Percentiles rank a stretch among this genome's conserved stretches.
Evolutionary conservation across 2,113 vertebrate genomes (phyloP).

Genomic region (Monopterus albus): DNA sequence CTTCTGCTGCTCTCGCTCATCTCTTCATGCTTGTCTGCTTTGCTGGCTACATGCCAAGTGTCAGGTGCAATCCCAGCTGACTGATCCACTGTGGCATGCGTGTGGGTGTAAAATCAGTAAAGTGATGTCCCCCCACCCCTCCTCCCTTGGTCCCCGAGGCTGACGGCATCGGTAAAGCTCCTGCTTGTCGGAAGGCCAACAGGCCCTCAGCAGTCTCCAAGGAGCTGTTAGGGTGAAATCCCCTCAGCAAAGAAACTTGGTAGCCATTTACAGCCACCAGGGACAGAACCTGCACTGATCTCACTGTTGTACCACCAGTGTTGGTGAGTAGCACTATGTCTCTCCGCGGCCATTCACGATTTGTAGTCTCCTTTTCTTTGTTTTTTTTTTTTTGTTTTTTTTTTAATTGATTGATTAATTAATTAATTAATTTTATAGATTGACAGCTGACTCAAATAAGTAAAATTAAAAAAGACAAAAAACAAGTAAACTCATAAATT

Average conservation of each 20-base stretch:
- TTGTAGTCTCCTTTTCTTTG: slow-evolving; percentile 1
- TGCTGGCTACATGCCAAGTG: slow-evolving; percentile 72
- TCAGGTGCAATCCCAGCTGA: slow-evolving; percentile 72
- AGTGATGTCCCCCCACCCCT: slow-evolving; percentile 57
- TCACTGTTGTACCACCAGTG: slow-evolving; percentile 26
- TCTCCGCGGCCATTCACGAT: slow-evolving; percentile 5
- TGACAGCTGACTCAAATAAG: no score
- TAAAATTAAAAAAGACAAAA: no score
- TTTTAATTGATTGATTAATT: no score
- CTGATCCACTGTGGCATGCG: slow-evolving; percentile 70
- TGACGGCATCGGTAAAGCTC: slow-evolving; percentile 58
- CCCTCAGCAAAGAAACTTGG: slow-evolving; percentile 65
- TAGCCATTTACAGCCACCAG: slow-evolving; percentile 63
- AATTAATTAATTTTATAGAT: no score
- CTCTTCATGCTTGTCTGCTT: slow-evolving; percentile 65
- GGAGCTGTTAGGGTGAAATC: slow-evolving; percentile 74
- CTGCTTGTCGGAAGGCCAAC: slow-evolving; percentile 50
- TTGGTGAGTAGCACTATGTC: slow-evolving; percentile 11
- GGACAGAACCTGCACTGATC: slow-evolving; percentile 60
- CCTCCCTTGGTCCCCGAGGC: slow-evolving; percentile 32
- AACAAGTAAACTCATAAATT: no score
- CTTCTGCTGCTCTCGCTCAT: slow-evolving; percentile 44
- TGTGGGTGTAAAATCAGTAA: slow-evolving; percentile 74
- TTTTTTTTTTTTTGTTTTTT: no score
- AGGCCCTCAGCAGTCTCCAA: slow-evolving; percentile 63